These are phyloP conservation scores for Chaetoderma sp. DNA, from an alignment of 2,888 invertebrate species.

Conservation along the genomic window DNA sequence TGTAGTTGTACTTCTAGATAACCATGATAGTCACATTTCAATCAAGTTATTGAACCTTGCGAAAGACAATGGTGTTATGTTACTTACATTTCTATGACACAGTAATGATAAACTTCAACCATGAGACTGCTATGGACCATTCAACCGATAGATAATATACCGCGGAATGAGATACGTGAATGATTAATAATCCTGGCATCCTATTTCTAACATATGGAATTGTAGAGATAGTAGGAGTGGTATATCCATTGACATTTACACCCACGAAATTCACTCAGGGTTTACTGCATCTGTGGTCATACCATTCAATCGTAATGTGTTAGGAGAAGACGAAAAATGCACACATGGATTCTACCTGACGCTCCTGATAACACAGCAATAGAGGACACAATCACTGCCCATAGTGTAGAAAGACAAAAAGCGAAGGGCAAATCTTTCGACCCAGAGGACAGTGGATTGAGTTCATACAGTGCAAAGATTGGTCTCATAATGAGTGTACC, in stretches of 20 bases:
- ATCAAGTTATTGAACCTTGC: conserved; percentile 46
- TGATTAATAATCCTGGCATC: conserved; percentile 60
- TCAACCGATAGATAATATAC: conserved; percentile 63
- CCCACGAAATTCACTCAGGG: conserved; percentile 62
- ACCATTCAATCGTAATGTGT: conserved; percentile 45
- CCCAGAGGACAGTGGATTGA: no score
- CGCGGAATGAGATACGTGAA: conserved; percentile 45
- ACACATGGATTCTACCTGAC: no score
- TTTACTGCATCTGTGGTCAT: conserved; percentile 62
- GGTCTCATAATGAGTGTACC: no score
- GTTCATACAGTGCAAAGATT: no score
- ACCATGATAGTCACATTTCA: conserved; percentile 51
- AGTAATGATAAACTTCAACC: conserved; percentile 68
- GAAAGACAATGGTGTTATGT: conserved; percentile 60
- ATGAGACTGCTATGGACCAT: conserved; percentile 65
- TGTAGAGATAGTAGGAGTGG: conserved; percentile 1
- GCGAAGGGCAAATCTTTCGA: no score
- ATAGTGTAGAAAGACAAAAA: no score
- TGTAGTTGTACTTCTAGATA: conserved; percentile 50
- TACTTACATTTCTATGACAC: conserved; percentile 66
- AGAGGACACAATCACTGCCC: no score
- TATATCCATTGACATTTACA: conserved; percentile 28
- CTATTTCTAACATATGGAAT: conserved; percentile 67
- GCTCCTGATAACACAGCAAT: no score
- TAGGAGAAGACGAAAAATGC: neutral